Conservation (phyloP, 2,888 invertebrate genomes). For the Rapana venosa region DNA sequence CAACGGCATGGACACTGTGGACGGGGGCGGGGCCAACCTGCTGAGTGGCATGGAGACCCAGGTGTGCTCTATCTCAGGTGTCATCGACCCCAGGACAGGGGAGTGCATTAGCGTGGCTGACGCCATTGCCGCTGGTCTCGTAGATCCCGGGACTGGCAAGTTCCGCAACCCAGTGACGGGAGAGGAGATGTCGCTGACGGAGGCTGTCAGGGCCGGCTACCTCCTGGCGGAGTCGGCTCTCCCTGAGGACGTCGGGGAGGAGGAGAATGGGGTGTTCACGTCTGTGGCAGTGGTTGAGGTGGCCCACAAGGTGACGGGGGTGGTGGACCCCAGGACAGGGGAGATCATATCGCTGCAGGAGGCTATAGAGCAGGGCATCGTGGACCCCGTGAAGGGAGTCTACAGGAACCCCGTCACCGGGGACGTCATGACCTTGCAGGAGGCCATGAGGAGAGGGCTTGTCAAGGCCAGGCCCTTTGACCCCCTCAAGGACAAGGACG, state of each 20-base stretch:
- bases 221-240: conserved; percentile 78
- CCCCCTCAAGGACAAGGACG: conserved; percentile 54
- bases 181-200: conserved; percentile 82
- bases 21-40: conserved; percentile 29
- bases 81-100: conserved; percentile 72
- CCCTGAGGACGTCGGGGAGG: conserved; percentile 52
- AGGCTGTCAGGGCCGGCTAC: conserved; percentile 86
- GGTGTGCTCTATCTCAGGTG: conserved; percentile 66
- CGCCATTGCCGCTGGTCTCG: conserved; percentile 86
- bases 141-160: conserved; percentile 85
- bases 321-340: conserved; percentile 67
- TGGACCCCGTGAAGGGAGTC: conserved; percentile 69
- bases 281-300: conserved; percentile 68
- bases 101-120: conserved; percentile 84
- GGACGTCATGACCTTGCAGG: conserved; percentile 68
- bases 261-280: conserved; percentile 61
- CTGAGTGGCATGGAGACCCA: conserved; percentile 63
- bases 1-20: conserved; percentile 35
- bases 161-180: conserved; percentile 78
- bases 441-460: conserved; percentile 69
- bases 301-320: conserved; percentile 62
- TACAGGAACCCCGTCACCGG: conserved; percentile 71
- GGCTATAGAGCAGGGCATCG: conserved; percentile 68
- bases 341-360: conserved; percentile 66
- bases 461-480: conserved; percentile 65